These are phyloP conservation scores for Microhierax caerulescens DNA, from an alignment of 2,797 vertebrate genomes.

Conservation along the genomic window DNA sequence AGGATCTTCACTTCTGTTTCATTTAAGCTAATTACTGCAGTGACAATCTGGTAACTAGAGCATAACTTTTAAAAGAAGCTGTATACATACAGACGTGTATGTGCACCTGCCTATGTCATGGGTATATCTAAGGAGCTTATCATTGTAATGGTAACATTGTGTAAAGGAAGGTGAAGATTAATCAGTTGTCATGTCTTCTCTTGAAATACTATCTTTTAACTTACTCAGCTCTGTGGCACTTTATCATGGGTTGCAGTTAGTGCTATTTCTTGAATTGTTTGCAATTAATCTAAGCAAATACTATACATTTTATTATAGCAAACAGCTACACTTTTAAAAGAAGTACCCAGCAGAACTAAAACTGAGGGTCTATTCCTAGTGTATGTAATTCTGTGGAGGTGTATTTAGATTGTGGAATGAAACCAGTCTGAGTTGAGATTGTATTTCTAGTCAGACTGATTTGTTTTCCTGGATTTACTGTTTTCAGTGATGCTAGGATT, in stretches of 20 bases:
- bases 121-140: background rate
- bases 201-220: background rate
- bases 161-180: background rate
- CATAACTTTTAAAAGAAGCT: background rate
- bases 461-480: background rate
- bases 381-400: background rate
- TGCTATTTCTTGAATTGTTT: background rate
- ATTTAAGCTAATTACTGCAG: background rate
- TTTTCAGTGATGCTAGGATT: background rate
- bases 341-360: background rate
- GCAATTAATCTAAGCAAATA: background rate
- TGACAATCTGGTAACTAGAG: background rate
- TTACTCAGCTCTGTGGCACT: background rate
- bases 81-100: fast-evolving
- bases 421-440: background rate
- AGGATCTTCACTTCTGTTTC: background rate
- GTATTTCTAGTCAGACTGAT: background rate
- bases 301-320: background rate
- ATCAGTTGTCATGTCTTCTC: background rate
- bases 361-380: background rate
- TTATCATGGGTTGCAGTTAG: background rate
- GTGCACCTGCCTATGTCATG: background rate
- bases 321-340: background rate
- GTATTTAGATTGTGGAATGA: background rate
- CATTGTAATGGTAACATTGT: background rate